Conservation (phyloP, 2,797 vertebrate species). For the Dipus sagitta region DNA sequence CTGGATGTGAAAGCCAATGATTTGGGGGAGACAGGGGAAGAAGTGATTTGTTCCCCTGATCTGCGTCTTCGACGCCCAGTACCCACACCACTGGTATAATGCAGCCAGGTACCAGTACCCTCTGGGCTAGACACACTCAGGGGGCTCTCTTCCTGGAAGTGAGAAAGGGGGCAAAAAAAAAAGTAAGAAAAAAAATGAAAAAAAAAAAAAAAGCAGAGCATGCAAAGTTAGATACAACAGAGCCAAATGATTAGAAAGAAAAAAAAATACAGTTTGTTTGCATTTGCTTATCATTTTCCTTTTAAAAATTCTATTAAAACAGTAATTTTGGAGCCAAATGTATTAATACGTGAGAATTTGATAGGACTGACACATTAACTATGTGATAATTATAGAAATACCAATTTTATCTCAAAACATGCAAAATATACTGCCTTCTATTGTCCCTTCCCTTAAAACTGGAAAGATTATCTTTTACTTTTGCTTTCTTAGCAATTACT, state of each 20-base stretch:
- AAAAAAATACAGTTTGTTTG: slow-evolving; percentile 85
- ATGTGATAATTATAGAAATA: slow-evolving; percentile 53
- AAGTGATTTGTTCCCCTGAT: slow-evolving; percentile 98
- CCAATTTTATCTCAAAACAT: slow-evolving; percentile 56
- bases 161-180: slow-evolving; percentile 92
- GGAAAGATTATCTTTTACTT: slow-evolving; percentile 60
- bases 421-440: slow-evolving; percentile 76
- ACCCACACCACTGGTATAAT: slow-evolving; percentile 97
- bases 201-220: slow-evolving; percentile 93
- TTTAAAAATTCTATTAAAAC: slow-evolving; percentile 80
- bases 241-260: slow-evolving; percentile 90
- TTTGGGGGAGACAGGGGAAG: slow-evolving; percentile 98
- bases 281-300: slow-evolving; percentile 77
- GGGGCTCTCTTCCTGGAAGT: slow-evolving; percentile 97
- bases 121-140: slow-evolving; percentile 98
- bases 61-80: slow-evolving; percentile 97
- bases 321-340: slow-evolving; percentile 74
- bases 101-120: slow-evolving; percentile 97
- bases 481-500: slow-evolving; percentile 62
- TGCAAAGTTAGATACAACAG: slow-evolving; percentile 95
- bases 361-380: slow-evolving; percentile 65
- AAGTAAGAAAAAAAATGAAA: neutral
- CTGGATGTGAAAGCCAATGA: slow-evolving; percentile 98
- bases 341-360: slow-evolving; percentile 66
- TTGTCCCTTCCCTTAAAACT: slow-evolving; percentile 63